Percentiles rank a stretch among this genome's conserved stretches.
These are phyloP conservation scores for Rhinopomastus cyanomelas DNA, from an alignment of 2,113 vertebrate genomes.

Conservation along the genomic window DNA sequence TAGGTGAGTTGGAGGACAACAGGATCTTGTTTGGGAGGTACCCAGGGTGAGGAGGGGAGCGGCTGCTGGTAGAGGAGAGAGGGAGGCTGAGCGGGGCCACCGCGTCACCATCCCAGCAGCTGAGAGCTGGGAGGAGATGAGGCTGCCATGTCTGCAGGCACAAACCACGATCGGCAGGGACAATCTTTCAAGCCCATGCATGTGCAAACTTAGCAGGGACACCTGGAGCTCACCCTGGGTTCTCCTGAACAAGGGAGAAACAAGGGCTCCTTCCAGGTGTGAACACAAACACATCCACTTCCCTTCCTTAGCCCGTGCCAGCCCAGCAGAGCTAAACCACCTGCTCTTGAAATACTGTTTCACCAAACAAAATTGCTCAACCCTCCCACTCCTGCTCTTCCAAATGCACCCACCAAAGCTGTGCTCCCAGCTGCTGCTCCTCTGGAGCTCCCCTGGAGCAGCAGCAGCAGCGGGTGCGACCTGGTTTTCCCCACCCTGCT, in stretches of 20 bases:
- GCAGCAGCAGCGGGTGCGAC: not conserved
- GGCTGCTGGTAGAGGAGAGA: not conserved
- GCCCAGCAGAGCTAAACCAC: not conserved
- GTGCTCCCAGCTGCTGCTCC: not conserved
- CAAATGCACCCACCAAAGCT: not conserved
- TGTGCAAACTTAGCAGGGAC: not conserved
- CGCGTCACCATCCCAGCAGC: not conserved
- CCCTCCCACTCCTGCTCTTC: not conserved
- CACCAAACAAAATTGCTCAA: not conserved
- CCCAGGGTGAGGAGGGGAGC: not conserved
- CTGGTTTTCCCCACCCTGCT: not conserved
- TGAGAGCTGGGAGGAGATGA: not conserved
- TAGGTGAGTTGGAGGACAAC: conserved; percentile 76
- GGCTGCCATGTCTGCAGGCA: not conserved
- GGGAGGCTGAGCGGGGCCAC: not conserved
- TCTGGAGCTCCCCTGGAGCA: not conserved
- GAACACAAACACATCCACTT: not conserved
- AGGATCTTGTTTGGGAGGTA: not conserved
- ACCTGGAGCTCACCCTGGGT: not conserved
- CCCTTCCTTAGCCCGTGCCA: not conserved
- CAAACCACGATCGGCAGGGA: rapidly evolving
- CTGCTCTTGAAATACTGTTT: not conserved
- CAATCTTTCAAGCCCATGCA: not conserved
- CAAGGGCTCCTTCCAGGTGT: not conserved
- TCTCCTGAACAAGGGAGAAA: not conserved